phyloP scores from a whole-genome alignment of 2,888 invertebrate species.

The Linnaemya tessellans region DNA sequence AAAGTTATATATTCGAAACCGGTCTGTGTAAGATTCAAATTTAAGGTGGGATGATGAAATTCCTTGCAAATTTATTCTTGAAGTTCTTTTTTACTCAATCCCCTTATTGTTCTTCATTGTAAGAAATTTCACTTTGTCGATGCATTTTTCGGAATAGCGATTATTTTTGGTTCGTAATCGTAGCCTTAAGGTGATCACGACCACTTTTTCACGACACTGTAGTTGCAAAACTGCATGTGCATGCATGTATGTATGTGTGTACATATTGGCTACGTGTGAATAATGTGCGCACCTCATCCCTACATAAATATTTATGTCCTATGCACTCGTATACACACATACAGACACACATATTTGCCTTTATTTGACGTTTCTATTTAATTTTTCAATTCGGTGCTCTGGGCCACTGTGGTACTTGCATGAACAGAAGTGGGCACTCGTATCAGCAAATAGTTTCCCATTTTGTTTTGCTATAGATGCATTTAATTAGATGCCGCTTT shows the following conservation, averaged over 20 bases:
- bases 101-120: too few species aligned
- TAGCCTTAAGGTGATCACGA: too few species aligned
- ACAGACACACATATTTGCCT: neutral
- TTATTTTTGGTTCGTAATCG: too few species aligned
- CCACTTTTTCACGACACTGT: too few species aligned
- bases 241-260: neutral
- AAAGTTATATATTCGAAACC: too few species aligned
- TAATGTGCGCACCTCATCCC: neutral
- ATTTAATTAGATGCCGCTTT: conserved; percentile 72
- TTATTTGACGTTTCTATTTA: conserved; percentile 27
- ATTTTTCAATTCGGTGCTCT: conserved; percentile 37
- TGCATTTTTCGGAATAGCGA: too few species aligned
- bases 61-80: too few species aligned
- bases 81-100: too few species aligned
- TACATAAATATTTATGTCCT: neutral
- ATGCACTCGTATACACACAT: neutral
- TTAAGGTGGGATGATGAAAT: too few species aligned
- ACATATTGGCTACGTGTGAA: too few species aligned
- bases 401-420: conserved; percentile 47
- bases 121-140: too few species aligned
- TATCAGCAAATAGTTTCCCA: neutral
- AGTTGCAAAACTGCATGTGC: neutral
- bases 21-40: too few species aligned
- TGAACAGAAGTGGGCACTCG: conserved; percentile 7
- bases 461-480: conserved; percentile 14